Conservation (phyloP, 2,113 vertebrate genomes). For the Charina bottae region DNA sequence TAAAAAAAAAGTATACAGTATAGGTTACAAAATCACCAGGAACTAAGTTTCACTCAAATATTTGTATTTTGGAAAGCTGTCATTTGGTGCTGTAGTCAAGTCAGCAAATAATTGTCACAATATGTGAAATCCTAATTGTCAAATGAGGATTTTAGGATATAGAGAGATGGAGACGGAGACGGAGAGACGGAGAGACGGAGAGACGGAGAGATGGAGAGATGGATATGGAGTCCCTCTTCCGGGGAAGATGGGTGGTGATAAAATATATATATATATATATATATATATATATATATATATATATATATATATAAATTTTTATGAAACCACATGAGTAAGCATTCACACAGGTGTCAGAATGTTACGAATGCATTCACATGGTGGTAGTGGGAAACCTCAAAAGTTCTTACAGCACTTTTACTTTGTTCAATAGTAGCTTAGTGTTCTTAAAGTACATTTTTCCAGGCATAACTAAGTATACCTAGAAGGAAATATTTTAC, state of each 20-base stretch:
- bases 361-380: not conserved
- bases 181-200: not conserved
- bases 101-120: not conserved
- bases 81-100: not conserved
- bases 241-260: too few relatives aligned
- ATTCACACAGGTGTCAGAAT: not conserved
- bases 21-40: not conserved
- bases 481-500: not conserved
- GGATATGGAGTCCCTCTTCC: too few relatives aligned
- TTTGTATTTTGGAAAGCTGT: not conserved
- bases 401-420: not conserved
- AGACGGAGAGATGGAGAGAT: not conserved
- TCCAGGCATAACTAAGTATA: not conserved
- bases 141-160: not conserved
- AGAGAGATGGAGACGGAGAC: too few relatives aligned
- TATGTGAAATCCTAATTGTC: not conserved
- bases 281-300: too few relatives aligned
- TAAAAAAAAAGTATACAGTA: not conserved
- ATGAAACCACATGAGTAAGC: too few relatives aligned
- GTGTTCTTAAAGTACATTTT: not conserved
- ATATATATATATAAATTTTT: too few relatives aligned
- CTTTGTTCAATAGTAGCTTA: not conserved
- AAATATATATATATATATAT: too few relatives aligned
- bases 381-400: not conserved
- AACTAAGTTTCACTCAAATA: not conserved